Evolutionary conservation across 1,140 invertebrate species (phyloP).

Genomic region (Oncopeltus fasciatus): DNA sequence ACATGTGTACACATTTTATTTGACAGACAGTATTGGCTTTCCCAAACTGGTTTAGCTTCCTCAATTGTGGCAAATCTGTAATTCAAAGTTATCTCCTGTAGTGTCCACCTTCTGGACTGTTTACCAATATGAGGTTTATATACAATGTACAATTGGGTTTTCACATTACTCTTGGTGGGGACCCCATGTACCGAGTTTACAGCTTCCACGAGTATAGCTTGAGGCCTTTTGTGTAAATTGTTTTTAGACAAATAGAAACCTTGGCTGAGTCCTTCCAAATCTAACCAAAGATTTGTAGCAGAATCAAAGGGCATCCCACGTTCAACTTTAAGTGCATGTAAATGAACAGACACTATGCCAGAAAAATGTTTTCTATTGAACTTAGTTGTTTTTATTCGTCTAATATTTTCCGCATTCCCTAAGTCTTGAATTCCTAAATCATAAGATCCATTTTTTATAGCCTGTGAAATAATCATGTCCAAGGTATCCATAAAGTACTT

Average conservation of each 20-base stretch:
- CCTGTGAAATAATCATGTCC: conserved; percentile 67
- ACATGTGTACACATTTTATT: conserved; percentile 75
- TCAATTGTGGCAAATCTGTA: conserved; percentile 66
- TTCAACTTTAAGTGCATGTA: conserved; percentile 83
- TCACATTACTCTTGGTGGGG: too few relatives aligned
- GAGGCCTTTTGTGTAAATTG: conserved; percentile 59
- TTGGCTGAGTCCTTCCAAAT: conserved; percentile 77
- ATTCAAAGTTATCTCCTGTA: conserved; percentile 80
- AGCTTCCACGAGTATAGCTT: too few relatives aligned
- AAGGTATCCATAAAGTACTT: conserved; percentile 95
- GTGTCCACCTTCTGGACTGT: conserved; percentile 63
- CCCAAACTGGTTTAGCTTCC: conserved; percentile 77
- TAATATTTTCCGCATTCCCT: conserved; percentile 73
- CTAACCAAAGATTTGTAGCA: too few relatives aligned
- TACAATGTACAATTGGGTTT: too few relatives aligned
- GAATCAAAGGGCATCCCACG: conserved; percentile 85
- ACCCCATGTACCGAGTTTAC: too few relatives aligned
- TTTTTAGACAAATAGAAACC: conserved; percentile 50
- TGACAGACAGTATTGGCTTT: conserved; percentile 71
- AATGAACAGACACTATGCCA: conserved; percentile 74
- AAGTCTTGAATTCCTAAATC: conserved; percentile 83
- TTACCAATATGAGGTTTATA: conserved; percentile 64
- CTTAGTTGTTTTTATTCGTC: conserved; percentile 52
- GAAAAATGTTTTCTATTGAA: conserved; percentile 78
- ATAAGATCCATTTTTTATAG: conserved; percentile 58